Conservation (phyloP, 2,797 vertebrate species). For the Mareca penelope region DNA sequence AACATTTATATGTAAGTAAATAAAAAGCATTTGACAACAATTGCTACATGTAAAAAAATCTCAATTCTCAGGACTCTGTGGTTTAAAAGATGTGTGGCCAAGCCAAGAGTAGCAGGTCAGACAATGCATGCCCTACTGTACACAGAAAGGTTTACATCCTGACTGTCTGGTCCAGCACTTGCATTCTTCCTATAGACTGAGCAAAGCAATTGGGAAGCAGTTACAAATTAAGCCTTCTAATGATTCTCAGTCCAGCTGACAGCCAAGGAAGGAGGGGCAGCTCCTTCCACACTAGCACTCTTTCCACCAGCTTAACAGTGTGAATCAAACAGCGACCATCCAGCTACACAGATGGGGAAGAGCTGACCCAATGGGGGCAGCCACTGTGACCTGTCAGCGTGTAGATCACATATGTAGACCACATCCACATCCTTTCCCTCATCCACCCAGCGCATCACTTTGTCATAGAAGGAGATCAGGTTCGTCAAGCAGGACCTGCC, state of each 20-base stretch:
- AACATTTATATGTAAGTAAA: not conserved
- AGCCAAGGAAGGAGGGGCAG: not conserved
- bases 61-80: not conserved
- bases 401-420: too few species aligned
- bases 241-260: not conserved
- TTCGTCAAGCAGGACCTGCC: too few species aligned
- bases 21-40: not conserved
- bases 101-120: not conserved
- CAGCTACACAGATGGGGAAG: not conserved
- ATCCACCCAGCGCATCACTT: too few species aligned
- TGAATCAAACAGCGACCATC: not conserved
- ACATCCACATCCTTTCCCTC: too few species aligned
- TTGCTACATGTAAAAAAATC: not conserved
- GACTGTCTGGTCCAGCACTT: not conserved
- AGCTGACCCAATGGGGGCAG: not conserved
- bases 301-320: not conserved
- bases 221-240: not conserved
- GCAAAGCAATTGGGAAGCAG: not conserved
- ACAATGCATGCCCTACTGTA: not conserved
- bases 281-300: not conserved
- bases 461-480: too few species aligned
- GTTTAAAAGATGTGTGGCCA: not conserved
- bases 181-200: not conserved
- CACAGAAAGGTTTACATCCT: not conserved
- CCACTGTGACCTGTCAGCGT: not conserved